phyloP scores from a whole-genome alignment of 1,140 invertebrate genomes.

The Trypoxylus dichotomus region DNA sequence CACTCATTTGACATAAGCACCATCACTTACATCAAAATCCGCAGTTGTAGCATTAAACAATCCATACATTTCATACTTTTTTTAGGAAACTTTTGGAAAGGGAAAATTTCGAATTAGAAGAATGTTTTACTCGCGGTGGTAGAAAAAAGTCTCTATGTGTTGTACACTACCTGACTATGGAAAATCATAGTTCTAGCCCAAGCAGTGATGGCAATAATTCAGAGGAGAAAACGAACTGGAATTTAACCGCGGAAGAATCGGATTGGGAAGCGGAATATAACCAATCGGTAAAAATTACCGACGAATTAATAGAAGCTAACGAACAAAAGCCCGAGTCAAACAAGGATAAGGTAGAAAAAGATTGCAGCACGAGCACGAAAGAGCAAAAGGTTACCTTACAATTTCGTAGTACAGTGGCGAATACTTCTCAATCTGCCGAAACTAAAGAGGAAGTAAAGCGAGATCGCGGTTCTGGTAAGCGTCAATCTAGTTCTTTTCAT shows the following conservation, averaged over 20 bases:
- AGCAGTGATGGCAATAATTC: background rate
- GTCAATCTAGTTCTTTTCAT: background rate
- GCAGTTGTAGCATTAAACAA: background rate
- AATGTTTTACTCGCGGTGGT: background rate
- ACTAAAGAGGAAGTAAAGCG: background rate
- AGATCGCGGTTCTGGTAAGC: background rate
- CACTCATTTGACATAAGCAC: slow-evolving; percentile 10
- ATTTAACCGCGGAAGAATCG: slow-evolving; percentile 1
- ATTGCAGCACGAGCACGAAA: background rate
- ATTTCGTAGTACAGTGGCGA: background rate
- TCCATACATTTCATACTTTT: background rate
- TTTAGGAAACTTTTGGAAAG: background rate
- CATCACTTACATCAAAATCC: slow-evolving; percentile 27
- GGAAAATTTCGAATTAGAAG: slow-evolving; percentile 4
- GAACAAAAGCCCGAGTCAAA: background rate
- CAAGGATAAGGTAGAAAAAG: slow-evolving; percentile 1
- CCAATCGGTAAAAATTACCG: slow-evolving; percentile 9
- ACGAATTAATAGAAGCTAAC: background rate
- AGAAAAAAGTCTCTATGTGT: slow-evolving; percentile 20
- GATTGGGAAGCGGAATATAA: slow-evolving; percentile 26
- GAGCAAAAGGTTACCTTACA: slow-evolving; percentile 6
- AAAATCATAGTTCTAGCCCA: slow-evolving; percentile 25
- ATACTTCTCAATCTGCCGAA: background rate
- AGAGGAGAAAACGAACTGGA: background rate
- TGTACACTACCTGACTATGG: slow-evolving; percentile 19